Percentiles rank a stretch among this genome's conserved stretches.
These are phyloP conservation scores for Clarias macrocephalus DNA, from an alignment of 2,113 vertebrate species.

Conservation along the genomic window DNA sequence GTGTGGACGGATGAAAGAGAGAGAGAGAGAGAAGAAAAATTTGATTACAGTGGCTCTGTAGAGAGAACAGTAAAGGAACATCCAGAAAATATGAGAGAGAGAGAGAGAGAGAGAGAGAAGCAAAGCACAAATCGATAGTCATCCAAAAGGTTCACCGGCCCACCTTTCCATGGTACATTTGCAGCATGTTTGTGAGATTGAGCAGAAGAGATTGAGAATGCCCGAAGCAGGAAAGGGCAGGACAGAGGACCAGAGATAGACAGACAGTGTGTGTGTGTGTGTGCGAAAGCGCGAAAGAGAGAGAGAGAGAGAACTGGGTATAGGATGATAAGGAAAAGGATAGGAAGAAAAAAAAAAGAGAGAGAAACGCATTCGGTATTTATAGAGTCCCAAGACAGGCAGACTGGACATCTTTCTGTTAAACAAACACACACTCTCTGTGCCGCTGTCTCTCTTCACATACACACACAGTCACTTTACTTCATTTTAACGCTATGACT, in stretches of 20 bases:
- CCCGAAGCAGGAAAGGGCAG: not conserved
- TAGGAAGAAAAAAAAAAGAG: not conserved
- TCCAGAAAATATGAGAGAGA: not conserved
- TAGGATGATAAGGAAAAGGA: not conserved
- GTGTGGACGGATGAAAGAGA: not conserved
- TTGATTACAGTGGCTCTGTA: not conserved
- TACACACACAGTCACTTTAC: not conserved
- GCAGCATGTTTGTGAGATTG: not conserved
- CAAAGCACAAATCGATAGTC: not conserved
- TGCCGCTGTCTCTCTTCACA: not conserved
- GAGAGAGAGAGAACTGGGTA: not conserved
- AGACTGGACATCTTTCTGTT: not conserved
- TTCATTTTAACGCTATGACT: not conserved
- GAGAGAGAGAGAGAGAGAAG: not conserved
- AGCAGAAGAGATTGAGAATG: not conserved
- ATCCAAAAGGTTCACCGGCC: not conserved
- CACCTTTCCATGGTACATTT: constrained; percentile 7
- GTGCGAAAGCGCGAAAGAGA: not conserved
- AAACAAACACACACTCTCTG: not conserved
- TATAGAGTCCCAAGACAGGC: constrained; percentile 30
- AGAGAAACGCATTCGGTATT: constrained; percentile 29
- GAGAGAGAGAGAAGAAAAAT: not conserved
- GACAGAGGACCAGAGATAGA: not conserved
- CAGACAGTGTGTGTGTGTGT: not conserved
- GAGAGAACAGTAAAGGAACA: not conserved